Base-by-base conservation (phyloP, 2,797 vertebrate genomes). In the Rhyacichthys aspro region DNA sequence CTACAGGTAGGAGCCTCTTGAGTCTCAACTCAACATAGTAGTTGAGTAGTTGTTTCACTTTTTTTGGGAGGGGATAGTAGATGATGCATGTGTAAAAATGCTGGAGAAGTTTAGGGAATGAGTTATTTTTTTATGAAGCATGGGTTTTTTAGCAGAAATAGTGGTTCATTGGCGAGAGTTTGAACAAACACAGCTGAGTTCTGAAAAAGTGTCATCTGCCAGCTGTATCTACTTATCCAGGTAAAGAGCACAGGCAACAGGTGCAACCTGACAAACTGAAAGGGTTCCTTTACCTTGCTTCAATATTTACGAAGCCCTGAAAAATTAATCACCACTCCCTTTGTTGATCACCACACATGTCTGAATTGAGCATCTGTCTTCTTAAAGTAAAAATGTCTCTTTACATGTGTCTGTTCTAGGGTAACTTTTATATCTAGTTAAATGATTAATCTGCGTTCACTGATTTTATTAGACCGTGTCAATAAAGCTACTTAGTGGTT, bases 1-100 rank as follows among this genome's bases (percentile, higher is more conserved):
- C 74, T 98, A 99, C 97, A 99, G 97, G 97, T 99, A 96, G 94
- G 96, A 78, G 39, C 57, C 43, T 38, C 39, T 69, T 36, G 16
- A 63, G 55, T 72, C 42, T 79, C 52, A 43, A 46, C 46, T 59
- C 17, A 55, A 19, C 59, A 12, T 36, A 17, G 46, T 58, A 50
- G 28, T n/a, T n/a, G n/a, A n/a, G 17, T 61, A 19, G 15, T 50
- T 64, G 32, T 1, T 37, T 50, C 46, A 7, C 55, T 32, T 48
- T 44, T 58, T 1, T 3, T 14, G n/a, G n/a, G n/a, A n/a, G n/a
- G n/a, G n/a, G n/a, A n/a, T n/a, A n/a, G n/a, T n/a, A n/a, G n/a
- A n/a, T n/a, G n/a, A n/a, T n/a, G n/a, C n/a, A n/a, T n/a, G n/a
- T n/a, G n/a, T n/a, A n/a, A n/a, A n/a, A n/a, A n/a, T n/a, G n/a